Evolutionary conservation across 2,797 vertebrate species (phyloP).

Genomic region (Mus minutoides): DNA sequence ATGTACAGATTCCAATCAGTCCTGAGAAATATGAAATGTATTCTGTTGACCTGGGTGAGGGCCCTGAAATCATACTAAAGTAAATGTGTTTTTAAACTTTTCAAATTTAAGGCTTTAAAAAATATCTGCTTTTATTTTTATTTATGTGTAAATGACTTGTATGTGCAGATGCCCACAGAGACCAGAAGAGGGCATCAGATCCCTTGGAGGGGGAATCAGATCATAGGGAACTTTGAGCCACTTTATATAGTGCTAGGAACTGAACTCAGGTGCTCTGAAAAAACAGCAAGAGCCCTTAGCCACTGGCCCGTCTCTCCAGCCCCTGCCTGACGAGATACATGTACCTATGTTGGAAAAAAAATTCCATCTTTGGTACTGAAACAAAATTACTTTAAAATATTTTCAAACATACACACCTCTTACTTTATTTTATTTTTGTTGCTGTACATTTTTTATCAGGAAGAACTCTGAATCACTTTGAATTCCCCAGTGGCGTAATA

Average conservation of each 20-base stretch:
- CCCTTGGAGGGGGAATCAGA: not conserved
- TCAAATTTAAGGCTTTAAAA: not conserved
- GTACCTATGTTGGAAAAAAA: not conserved
- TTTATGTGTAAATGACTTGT: not conserved
- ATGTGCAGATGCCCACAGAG: not conserved
- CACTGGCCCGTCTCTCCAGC: not conserved
- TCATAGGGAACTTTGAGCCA: not conserved
- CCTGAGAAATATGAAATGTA: not conserved
- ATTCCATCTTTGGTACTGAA: slow-evolving; percentile 26
- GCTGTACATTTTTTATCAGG: slow-evolving; percentile 22
- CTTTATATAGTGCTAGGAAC: not conserved
- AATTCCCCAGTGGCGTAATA: slow-evolving; percentile 92
- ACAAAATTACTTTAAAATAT: slow-evolving; percentile 35
- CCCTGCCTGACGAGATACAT: not conserved
- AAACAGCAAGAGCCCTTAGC: not conserved
- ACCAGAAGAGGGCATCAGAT: not conserved
- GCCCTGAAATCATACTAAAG: slow-evolving; percentile 14
- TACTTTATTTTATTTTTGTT: not conserved
- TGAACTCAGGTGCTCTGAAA: not conserved
- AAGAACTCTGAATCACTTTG: slow-evolving; percentile 82
- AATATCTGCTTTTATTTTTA: not conserved
- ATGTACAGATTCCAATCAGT: not conserved
- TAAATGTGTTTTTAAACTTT: slow-evolving; percentile 19
- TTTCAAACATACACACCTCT: not conserved
- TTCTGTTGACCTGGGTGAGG: not conserved